A percentile compares a stretch with the other conserved stretches of the same genome.
phyloP scores from a whole-genome alignment of 2,113 vertebrate genomes.

The Stegostoma tigrinum region DNA sequence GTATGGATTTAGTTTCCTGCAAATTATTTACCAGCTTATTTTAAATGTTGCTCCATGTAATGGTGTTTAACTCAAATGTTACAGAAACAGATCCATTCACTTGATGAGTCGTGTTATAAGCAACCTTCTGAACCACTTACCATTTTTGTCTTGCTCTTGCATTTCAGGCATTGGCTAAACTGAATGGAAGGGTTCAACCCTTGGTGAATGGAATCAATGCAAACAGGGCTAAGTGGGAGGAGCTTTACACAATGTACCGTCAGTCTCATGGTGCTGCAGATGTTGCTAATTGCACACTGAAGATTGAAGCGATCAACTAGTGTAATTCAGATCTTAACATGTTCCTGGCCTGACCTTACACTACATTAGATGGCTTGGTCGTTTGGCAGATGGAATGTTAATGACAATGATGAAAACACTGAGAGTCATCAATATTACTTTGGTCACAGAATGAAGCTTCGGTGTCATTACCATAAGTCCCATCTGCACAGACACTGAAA shows the following conservation, averaged over 20 bases:
- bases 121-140: background rate
- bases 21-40: too few species aligned
- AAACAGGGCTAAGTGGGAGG: constrained; percentile 62
- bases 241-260: constrained; percentile 54
- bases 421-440: constrained; percentile 32
- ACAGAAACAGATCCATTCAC: background rate
- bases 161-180: constrained; percentile 54
- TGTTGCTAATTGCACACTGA: constrained; percentile 28
- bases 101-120: background rate
- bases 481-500: constrained; percentile 18
- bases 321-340: constrained; percentile 27
- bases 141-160: constrained; percentile 23
- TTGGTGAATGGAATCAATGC: constrained; percentile 62
- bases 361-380: background rate
- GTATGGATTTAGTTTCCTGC: background rate
- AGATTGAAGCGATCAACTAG: constrained; percentile 36
- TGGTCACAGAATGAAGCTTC: constrained; percentile 29
- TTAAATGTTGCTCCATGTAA: background rate
- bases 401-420: constrained; percentile 27
- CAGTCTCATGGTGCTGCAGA: constrained; percentile 42
- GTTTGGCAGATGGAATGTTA: constrained; percentile 35
- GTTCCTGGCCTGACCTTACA: constrained; percentile 21
- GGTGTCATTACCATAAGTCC: constrained; percentile 13
- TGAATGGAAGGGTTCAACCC: constrained; percentile 64
- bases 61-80: background rate